Evolutionary conservation across 2,797 vertebrate species (phyloP), one percentile per base, ranked within the genome.

Genomic region (Platalea minor): DNA sequence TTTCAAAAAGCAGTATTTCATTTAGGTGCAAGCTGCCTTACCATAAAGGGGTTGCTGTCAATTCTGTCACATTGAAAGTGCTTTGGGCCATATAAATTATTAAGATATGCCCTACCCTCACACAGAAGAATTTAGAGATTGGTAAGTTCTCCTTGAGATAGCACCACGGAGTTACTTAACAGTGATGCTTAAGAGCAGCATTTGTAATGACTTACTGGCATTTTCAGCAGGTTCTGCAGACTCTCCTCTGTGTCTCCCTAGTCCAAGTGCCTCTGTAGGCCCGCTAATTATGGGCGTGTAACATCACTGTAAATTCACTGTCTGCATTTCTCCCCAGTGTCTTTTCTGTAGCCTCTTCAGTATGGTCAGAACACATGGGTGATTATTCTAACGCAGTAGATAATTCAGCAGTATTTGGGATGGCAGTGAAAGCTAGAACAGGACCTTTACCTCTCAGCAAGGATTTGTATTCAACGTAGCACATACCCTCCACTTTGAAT

Each of bases 241-340:
- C 28, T 29, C 39, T 48, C 6, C 9, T 57, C 21, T 45, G 10
- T 35, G 5, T 39, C 39, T 57, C 59, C 28, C 12, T 41, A 24
- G 33, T 31, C n/a, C 60, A 16, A 29, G 64, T 73, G 92, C 63
- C 37, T 33, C 5, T 20, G 25, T 29, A 39, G 35, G 28, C 33
- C 54, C 7, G 2, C 54, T 61, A 3, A 20, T 33, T 9, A 3
- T 6, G 0, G 0, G 11, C 37, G 17, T 79, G 17, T 37, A 24
- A 20, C 18, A 13, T 9, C 31, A 8, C 23, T 60, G 1, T 23
- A 41, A 45, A n/a, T 57, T 91, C 50, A 45, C 17, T n/a, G 9
- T 24, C 4, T 76, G 31, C 18, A 3, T 80, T 91, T 50, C 54
- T 65, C 12, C 46, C 75, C 3, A 0, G 8, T 73, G 51, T 78